phyloP scores from a whole-genome alignment of 2,888 invertebrate genomes.

The Nemurella pictetii region DNA sequence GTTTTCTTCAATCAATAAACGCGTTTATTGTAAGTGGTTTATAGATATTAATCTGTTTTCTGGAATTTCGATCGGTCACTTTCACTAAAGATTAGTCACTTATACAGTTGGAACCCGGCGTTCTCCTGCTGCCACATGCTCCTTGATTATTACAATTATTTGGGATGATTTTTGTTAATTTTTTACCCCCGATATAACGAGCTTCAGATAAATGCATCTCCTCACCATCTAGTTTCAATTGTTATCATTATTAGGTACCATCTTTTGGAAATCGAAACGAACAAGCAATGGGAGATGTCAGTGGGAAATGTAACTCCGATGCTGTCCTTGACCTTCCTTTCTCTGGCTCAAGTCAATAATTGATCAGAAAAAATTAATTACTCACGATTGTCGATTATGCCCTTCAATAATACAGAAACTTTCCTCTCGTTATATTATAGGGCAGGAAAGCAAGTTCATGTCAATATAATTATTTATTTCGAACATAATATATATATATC shows the following conservation, averaged over 20 bases:
- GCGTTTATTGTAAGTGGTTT: not conserved
- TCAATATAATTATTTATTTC: not conserved
- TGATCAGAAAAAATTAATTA: constrained; percentile 26
- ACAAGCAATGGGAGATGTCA: constrained; percentile 11
- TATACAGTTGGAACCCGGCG: not conserved
- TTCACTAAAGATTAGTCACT: not conserved
- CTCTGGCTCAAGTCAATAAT: constrained; percentile 18
- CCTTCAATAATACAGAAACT: constrained; percentile 28
- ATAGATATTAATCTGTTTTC: not conserved
- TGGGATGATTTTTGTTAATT: not conserved
- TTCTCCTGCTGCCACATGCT: not conserved
- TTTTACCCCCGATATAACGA: not conserved
- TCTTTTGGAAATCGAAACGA: constrained; percentile 14
- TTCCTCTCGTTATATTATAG: constrained; percentile 1
- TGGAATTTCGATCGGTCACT: not conserved
- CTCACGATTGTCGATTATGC: constrained; percentile 28
- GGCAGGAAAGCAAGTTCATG: not conserved
- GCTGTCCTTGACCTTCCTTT: constrained; percentile 31
- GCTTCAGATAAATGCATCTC: too few relatives aligned
- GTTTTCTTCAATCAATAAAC: too few relatives aligned
- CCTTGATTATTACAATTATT: not conserved
- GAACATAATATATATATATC: constrained; percentile 21
- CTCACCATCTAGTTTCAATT: not conserved
- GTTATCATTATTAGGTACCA: not conserved
- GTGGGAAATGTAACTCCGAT: not conserved